Evolutionary conservation across 2,797 vertebrate genomes (phyloP).

Genomic region (Tamandua tetradactyla): DNA sequence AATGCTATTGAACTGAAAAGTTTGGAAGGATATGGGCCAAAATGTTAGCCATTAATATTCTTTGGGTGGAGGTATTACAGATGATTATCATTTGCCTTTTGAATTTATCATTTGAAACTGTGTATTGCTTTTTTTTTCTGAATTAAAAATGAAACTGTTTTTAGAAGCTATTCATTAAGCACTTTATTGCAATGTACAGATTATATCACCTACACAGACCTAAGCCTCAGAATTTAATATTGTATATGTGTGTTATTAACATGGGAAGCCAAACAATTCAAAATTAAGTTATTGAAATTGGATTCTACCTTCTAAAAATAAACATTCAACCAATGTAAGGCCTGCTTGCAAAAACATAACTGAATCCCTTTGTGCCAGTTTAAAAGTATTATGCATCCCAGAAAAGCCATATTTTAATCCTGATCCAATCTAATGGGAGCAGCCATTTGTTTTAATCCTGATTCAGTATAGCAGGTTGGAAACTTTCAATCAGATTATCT

Average conservation of each 20-base stretch:
- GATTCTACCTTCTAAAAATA: background rate
- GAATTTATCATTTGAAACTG: constrained; percentile 12
- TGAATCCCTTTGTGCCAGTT: no score
- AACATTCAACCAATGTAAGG: background rate
- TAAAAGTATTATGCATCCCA: no score
- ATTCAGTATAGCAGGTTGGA: no score
- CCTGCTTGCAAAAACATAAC: background rate
- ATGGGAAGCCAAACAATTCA: background rate
- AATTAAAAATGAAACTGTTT: background rate
- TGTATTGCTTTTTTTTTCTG: background rate
- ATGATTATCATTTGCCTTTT: background rate
- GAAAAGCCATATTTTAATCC: no score
- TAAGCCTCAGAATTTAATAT: background rate
- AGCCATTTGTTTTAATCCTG: no score
- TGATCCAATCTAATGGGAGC: no score
- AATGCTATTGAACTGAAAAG: background rate
- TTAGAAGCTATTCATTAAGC: background rate
- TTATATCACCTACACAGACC: background rate
- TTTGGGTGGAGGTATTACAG: background rate
- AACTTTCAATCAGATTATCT: no score
- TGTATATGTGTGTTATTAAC: background rate
- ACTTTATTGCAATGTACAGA: background rate
- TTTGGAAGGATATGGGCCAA: background rate
- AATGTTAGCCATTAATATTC: background rate
- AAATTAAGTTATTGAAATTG: constrained; percentile 1